phyloP scores from a whole-genome alignment of 2,888 invertebrate species.

The Nephrotoma flavescens region DNA sequence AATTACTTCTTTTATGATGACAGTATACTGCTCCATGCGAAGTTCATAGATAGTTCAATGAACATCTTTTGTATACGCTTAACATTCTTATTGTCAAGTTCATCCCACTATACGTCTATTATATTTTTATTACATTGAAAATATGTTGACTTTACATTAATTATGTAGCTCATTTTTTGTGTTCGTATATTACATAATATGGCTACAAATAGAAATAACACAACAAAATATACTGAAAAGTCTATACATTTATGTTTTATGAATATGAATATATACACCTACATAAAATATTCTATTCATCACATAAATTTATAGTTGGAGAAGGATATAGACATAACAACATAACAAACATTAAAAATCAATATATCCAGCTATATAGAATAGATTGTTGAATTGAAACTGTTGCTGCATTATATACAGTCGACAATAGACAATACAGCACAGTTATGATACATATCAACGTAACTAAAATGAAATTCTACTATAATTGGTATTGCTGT shows the following conservation, averaged over 20 bases:
- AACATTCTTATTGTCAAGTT: not conserved
- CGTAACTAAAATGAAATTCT: not conserved
- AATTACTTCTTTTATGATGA: too few relatives aligned
- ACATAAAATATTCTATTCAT: not conserved
- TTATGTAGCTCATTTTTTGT: not conserved
- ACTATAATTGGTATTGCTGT: not conserved
- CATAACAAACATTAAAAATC: not conserved
- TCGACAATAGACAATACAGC: not conserved
- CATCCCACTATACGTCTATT: not conserved
- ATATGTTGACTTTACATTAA: not conserved
- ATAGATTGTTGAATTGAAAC: not conserved
- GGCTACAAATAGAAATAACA: not conserved
- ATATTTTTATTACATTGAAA: not conserved
- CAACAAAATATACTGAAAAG: not conserved
- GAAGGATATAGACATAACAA: not conserved
- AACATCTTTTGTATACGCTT: too few relatives aligned
- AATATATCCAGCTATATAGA: not conserved
- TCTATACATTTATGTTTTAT: not conserved
- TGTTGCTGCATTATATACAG: not conserved
- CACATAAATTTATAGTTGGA: not conserved
- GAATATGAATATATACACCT: not conserved
- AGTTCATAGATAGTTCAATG: too few relatives aligned
- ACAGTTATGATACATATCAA: not conserved
- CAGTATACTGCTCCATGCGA: too few relatives aligned
- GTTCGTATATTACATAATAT: not conserved